Percentiles rank a stretch among this genome's conserved stretches.
Conservation (phyloP, 1,140 invertebrate genomes). For the Zeugodacus cucurbitae region DNA sequence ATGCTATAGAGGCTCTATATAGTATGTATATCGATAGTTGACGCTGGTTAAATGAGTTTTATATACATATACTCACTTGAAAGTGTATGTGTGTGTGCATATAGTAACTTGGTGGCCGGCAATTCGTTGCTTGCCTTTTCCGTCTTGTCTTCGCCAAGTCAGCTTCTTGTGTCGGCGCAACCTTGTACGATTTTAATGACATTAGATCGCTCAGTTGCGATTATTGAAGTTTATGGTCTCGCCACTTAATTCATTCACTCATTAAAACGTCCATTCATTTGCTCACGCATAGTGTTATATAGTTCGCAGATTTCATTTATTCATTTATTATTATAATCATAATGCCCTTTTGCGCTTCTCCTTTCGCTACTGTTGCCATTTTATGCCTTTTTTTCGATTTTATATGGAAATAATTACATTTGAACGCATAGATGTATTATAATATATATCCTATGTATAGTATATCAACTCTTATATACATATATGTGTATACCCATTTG, state of each 20-base stretch:
- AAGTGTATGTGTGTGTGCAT: not conserved
- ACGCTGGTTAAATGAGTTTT: not conserved
- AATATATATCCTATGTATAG: not conserved
- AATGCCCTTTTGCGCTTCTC: not conserved
- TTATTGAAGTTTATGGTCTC: conserved; percentile 34
- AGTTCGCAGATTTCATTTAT: not conserved
- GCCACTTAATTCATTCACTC: not conserved
- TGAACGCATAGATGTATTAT: too few species aligned
- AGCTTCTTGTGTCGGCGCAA: not conserved
- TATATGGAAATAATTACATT: not conserved
- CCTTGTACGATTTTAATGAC: conserved; percentile 39
- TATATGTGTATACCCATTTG: too few species aligned
- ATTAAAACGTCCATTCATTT: not conserved
- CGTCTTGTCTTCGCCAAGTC: not conserved
- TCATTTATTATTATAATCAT: not conserved
- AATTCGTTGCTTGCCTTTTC: not conserved
- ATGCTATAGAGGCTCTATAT: not conserved
- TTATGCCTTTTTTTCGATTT: not conserved
- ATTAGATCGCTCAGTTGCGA: conserved; percentile 31
- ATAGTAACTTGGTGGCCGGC: not conserved
- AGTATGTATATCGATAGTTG: not conserved
- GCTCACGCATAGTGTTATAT: not conserved
- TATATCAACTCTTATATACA: not conserved
- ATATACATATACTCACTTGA: not conserved
- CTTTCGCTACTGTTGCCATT: not conserved